Conservation (phyloP, 2,888 invertebrate genomes). For the Druceiella hillmani region DNA sequence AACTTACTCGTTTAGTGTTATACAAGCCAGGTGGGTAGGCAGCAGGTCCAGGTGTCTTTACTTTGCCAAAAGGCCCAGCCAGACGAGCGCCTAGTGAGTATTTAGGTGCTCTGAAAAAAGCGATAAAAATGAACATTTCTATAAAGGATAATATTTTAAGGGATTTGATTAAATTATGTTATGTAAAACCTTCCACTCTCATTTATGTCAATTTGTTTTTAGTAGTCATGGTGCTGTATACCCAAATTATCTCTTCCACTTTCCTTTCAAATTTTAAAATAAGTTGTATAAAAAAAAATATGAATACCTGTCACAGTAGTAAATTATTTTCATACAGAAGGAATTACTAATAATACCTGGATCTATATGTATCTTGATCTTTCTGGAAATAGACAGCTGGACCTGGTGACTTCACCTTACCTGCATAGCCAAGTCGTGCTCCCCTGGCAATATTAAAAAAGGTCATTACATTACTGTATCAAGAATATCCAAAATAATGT, state of each 20-base stretch:
- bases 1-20: conserved; percentile 33
- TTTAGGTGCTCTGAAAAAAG: conserved; percentile 31
- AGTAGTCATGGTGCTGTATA: too few relatives aligned
- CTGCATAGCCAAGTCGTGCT: conserved; percentile 31
- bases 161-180: too few relatives aligned
- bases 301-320: too few relatives aligned
- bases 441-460: conserved; percentile 20
- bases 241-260: too few relatives aligned
- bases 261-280: too few relatives aligned
- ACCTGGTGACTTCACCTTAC: conserved; percentile 41
- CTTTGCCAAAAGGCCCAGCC: conserved; percentile 31
- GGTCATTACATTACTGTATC: conserved; percentile 7
- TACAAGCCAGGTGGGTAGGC: conserved; percentile 48
- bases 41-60: conserved; percentile 38
- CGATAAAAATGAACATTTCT: neutral
- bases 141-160: conserved; percentile 9
- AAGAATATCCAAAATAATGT: neutral
- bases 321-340: too few relatives aligned
- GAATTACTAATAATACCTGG: too few relatives aligned
- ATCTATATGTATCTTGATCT: conserved; percentile 35
- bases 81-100: conserved; percentile 39
- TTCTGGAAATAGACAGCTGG: conserved; percentile 51
- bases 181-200: too few relatives aligned
- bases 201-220: too few relatives aligned
- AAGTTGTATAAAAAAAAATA: too few relatives aligned